Base-by-base conservation (phyloP, 2,113 vertebrate genomes). In the Coturnix japonica region DNA sequence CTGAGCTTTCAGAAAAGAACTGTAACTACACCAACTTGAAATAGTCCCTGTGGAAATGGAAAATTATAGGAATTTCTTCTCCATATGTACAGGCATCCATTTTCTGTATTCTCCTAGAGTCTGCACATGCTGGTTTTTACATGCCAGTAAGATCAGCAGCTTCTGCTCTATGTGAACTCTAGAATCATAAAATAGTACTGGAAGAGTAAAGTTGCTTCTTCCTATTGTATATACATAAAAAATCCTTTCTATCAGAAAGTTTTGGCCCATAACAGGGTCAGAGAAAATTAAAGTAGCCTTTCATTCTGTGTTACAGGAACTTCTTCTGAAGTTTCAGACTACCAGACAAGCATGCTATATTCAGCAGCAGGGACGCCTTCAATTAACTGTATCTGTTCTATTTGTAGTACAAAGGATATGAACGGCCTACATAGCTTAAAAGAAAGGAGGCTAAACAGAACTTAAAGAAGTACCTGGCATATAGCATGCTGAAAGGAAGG, bases 341-440 rank as follows among this genome's bases (percentile, higher is more conserved):
- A 75, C 67, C 73, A 91, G 90, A 80, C 90, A 94, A 86, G 72
- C 91, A 89, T 73, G 88, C 93, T 97, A 89, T 94, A 95, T 94
- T 94, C 81, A 96, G 94, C 95, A 96, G 95, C 86, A 92, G 96
- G 97, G 96, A 97, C 95, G 93, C 96, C 96, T 96, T 96, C 97
- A 97, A 96, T 97, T 98, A 97, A 95, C 94, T 96, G 56, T 86
- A 95, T 96, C 84, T 82, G 74, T 97, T 96, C 96, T 97, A 96
- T 97, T 97, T 97, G 92, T 96, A 95, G 97, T 96, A 97, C 95
- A 96, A 96, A 97, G 82, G 90, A 88, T 95, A 96, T 91, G 95
- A 93, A 76, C 74, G 92, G 90, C 91, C 96, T 95, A 90, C 87
- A 94, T 93, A 95, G 90, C 96, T 96, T 95, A 89, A 96, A 96